Conservation (phyloP, 1,140 invertebrate genomes). For the Lysiphlebus fabarum region DNA sequence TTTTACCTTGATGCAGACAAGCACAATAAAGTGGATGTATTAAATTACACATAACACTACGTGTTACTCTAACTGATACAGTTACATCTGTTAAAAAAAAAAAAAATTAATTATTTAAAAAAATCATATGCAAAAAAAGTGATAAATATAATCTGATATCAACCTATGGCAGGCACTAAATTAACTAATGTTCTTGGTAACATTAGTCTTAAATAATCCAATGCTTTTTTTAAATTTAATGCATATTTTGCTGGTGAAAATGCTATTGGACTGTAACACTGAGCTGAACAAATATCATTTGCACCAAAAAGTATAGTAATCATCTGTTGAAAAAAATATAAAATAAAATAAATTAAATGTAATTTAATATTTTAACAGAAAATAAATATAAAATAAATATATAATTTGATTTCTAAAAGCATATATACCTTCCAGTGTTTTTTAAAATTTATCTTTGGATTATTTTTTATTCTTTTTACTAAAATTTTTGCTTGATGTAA, state of each 20-base stretch:
- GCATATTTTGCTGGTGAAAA: constrained; percentile 63
- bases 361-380: not conserved
- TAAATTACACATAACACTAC: constrained; percentile 65
- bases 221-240: constrained; percentile 61
- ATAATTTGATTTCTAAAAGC: not conserved
- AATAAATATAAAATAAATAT: not conserved
- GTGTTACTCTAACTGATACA: constrained; percentile 63
- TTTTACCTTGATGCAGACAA: constrained; percentile 65
- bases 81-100: constrained; percentile 60
- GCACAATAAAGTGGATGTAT: constrained; percentile 69
- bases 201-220: constrained; percentile 65
- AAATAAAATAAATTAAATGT: not conserved
- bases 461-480: constrained; percentile 67
- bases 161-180: constrained; percentile 71
- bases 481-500: constrained; percentile 64
- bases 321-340: constrained; percentile 45
- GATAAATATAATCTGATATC: constrained; percentile 29
- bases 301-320: constrained; percentile 83
- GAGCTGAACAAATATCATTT: constrained; percentile 79
- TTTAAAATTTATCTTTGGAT: constrained; percentile 62
- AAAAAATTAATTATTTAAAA: constrained; percentile 1
- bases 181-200: constrained; percentile 76
- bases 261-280: constrained; percentile 63
- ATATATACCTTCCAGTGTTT: constrained; percentile 72
- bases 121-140: not conserved